These are phyloP conservation scores for Halictus quadricinctus DNA, from an alignment of 2,888 invertebrate genomes.

Conservation along the genomic window DNA sequence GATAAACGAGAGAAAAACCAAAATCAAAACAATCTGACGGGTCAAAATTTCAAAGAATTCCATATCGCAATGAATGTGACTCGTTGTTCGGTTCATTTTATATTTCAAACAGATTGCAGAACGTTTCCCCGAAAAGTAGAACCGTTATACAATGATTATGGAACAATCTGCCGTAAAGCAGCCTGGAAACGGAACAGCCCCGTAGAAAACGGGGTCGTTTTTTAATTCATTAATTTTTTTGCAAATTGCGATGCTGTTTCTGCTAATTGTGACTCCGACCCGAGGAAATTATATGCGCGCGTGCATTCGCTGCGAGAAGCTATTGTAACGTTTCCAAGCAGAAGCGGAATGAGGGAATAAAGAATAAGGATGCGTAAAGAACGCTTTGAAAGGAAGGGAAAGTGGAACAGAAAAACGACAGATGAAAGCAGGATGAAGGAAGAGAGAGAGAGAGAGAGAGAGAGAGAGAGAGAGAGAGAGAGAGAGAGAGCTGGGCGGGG, in stretches of 20 bases:
- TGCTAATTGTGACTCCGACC: conserved; percentile 37
- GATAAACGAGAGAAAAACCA: no score
- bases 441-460: background rate
- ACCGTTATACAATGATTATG: background rate
- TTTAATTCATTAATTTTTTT: conserved; percentile 34
- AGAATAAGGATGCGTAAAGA: conserved; percentile 43
- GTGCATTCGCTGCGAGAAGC: conserved; percentile 36
- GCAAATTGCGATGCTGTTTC: conserved; percentile 23
- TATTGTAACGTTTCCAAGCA: conserved; percentile 33
- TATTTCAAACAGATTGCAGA: background rate
- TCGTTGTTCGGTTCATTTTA: background rate
- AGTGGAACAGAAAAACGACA: conserved; percentile 24
- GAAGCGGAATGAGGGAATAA: conserved; percentile 19
- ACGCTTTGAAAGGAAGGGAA: conserved; percentile 29
- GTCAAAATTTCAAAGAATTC: background rate
- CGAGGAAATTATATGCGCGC: conserved; percentile 23
- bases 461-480: background rate
- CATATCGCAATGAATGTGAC: background rate
- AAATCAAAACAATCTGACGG: no score
- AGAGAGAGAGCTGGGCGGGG: background rate
- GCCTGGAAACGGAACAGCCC: background rate
- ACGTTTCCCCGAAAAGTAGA: background rate
- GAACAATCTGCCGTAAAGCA: background rate
- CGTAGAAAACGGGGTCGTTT: background rate
- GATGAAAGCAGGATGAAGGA: conserved; percentile 17